Evolutionary conservation across 2,113 vertebrate genomes (phyloP).

Genomic region (Theropithecus gelada): DNA sequence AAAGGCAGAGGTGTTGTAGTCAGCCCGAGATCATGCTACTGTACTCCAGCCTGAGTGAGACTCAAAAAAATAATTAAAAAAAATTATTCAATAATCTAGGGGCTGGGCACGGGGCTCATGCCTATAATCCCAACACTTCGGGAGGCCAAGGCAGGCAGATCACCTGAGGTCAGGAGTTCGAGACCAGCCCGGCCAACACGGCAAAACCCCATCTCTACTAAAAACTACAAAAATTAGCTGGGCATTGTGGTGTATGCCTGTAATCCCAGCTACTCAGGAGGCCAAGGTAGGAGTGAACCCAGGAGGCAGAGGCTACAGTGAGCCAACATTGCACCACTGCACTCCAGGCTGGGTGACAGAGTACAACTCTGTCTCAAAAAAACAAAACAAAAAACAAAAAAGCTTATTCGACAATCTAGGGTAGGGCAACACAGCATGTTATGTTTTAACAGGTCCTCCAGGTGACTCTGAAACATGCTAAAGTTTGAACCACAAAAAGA

Average conservation of each 20-base stretch:
- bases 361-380: too few relatives aligned
- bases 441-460: neutral
- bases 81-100: neutral
- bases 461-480: neutral
- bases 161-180: neutral
- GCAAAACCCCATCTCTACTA: neutral
- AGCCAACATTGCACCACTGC: neutral
- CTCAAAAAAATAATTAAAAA: too few relatives aligned
- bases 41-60: neutral
- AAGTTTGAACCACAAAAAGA: neutral
- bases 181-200: neutral
- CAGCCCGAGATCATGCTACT: neutral
- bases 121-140: neutral
- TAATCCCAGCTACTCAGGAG: neutral
- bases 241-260: neutral
- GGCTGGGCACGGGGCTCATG: neutral
- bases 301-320: neutral
- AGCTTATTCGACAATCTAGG: neutral
- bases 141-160: neutral
- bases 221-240: neutral
- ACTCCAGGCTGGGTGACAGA: neutral
- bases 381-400: too few relatives aligned
- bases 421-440: accelerated
- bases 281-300: neutral
- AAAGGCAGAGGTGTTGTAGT: neutral